Evolutionary conservation across 2,797 vertebrate genomes (phyloP).

Genomic region (Pipistrellus pipistrellus): DNA sequence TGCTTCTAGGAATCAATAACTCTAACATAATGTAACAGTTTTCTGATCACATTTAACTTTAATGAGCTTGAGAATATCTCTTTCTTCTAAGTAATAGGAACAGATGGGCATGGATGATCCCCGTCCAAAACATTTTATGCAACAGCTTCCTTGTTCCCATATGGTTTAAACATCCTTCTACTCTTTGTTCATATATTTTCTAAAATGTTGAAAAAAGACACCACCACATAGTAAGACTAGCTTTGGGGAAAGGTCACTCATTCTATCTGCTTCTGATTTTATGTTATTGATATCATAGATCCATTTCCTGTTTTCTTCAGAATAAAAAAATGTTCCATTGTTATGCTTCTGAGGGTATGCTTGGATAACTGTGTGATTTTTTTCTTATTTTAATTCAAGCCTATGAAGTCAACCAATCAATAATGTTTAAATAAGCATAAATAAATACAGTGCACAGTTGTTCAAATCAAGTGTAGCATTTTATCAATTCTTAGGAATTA

Average conservation of each 20-base stretch:
- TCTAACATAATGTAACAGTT: constrained; percentile 17
- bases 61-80: constrained; percentile 53
- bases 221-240: constrained; percentile 46
- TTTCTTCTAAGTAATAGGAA: constrained; percentile 40
- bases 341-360: constrained; percentile 61
- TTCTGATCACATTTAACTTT: constrained; percentile 57
- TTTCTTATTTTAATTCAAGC: constrained; percentile 77
- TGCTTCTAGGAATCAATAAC: constrained; percentile 65
- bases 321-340: constrained; percentile 70
- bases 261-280: constrained; percentile 73
- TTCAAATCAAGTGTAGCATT: not conserved
- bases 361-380: constrained; percentile 68
- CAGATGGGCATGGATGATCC: constrained; percentile 55
- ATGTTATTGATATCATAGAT: constrained; percentile 57
- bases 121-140: constrained; percentile 29
- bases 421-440: constrained; percentile 62
- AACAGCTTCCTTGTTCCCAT: not conserved
- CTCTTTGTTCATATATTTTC: not conserved
- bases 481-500: not conserved
- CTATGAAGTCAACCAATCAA: constrained; percentile 52
- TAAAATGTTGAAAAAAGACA: constrained; percentile 56
- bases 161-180: not conserved
- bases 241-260: constrained; percentile 53
- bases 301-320: constrained; percentile 30
- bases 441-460: not conserved